Evolutionary conservation across 2,797 vertebrate genomes (phyloP).

Genomic region (Helostoma temminkii): DNA sequence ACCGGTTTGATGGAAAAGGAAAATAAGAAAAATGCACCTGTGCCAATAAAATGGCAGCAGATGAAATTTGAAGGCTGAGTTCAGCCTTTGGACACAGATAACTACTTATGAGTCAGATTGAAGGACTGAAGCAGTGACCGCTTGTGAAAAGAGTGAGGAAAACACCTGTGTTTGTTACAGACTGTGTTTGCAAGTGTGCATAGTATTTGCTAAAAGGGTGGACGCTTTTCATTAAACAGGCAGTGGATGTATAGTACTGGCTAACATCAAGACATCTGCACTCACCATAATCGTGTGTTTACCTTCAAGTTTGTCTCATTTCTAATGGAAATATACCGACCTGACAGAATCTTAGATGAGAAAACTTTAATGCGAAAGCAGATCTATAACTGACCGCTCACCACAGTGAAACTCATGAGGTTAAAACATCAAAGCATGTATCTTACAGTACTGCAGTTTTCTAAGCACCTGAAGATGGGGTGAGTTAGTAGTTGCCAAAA

Average conservation of each 20-base stretch:
- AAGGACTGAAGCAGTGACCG: neutral
- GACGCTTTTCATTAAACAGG: constrained; percentile 52
- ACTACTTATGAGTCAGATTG: constrained; percentile 29
- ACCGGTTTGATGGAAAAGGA: no score
- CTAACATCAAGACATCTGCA: constrained; percentile 21
- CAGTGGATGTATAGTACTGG: no score
- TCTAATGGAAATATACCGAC: constrained; percentile 52
- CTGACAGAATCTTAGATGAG: constrained; percentile 10
- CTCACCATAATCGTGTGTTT: constrained; percentile 38
- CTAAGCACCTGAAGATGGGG: no score
- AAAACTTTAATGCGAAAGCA: neutral
- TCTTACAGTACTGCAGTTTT: no score
- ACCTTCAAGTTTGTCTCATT: constrained; percentile 12
- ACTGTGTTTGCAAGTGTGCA: constrained; percentile 27
- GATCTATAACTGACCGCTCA: no score
- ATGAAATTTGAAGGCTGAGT: constrained; percentile 21
- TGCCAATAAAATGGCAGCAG: constrained; percentile 30
- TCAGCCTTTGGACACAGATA: constrained; percentile 27
- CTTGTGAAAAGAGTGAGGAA: constrained; percentile 30
- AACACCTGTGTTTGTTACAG: constrained; percentile 17
- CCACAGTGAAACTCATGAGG: neutral
- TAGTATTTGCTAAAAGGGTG: constrained; percentile 58
- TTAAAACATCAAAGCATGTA: constrained; percentile 1
- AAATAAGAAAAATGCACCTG: constrained; percentile 59
- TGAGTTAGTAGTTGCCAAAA: neutral